phyloP scores from a whole-genome alignment of 2,888 invertebrate species.

The Cotesia congregata region DNA sequence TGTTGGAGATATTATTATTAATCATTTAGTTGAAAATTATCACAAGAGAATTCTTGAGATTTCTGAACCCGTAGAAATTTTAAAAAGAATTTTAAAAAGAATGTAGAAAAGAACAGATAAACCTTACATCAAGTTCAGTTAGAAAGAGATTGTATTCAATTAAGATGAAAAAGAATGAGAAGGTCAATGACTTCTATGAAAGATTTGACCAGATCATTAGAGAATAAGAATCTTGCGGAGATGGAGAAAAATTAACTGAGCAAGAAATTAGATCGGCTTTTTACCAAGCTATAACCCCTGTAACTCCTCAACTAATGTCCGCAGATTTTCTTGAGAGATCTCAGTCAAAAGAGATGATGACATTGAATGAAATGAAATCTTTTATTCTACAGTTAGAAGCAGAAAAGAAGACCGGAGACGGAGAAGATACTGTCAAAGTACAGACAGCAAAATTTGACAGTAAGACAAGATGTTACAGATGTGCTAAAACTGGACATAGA shows the following conservation, averaged over 20 bases:
- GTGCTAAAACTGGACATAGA: slow-evolving; percentile 36
- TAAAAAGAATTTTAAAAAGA: slow-evolving; percentile 40
- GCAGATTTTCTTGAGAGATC: slow-evolving; percentile 37
- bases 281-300: slow-evolving; percentile 37
- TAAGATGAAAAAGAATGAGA: slow-evolving; percentile 45
- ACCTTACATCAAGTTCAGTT: slow-evolving; percentile 43
- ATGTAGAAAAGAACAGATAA: slow-evolving; percentile 40
- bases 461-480: slow-evolving; percentile 33
- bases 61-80: slow-evolving; percentile 45
- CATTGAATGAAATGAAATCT: slow-evolving; percentile 42
- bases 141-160: slow-evolving; percentile 42
- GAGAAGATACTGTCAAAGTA: slow-evolving; percentile 26
- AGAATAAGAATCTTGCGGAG: slow-evolving; percentile 43
- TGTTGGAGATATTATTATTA: slow-evolving; percentile 42
- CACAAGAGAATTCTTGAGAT: slow-evolving; percentile 45
- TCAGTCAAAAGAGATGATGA: slow-evolving; percentile 35
- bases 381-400: slow-evolving; percentile 42
- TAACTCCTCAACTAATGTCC: slow-evolving; percentile 30
- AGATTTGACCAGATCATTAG: neutral
- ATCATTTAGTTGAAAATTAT: slow-evolving; percentile 43
- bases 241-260: slow-evolving; percentile 40
- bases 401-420: slow-evolving; percentile 34
- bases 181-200: slow-evolving; percentile 45
- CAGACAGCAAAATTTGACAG: slow-evolving; percentile 3
- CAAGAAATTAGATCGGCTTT: slow-evolving; percentile 45